Evolutionary conservation across 2,113 vertebrate genomes (phyloP).

Genomic region (Hippocampus guttulatus): DNA sequence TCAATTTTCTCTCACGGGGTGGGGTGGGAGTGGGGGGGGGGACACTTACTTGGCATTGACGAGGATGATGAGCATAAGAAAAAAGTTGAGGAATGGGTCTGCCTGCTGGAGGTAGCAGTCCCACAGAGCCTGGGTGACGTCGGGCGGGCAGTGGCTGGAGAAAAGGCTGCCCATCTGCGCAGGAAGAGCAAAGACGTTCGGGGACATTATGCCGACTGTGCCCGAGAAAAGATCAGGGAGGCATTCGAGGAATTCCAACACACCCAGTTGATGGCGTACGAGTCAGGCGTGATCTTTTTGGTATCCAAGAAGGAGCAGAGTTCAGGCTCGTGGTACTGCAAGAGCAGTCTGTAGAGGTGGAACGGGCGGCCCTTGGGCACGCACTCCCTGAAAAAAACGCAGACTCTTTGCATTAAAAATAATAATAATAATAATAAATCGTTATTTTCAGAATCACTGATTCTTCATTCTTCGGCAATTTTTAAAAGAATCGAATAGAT

Average conservation of each 20-base stretch:
- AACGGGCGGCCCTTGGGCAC: constrained; percentile 89
- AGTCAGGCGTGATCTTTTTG: constrained; percentile 98
- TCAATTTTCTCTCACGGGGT: background rate
- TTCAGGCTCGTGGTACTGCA: constrained; percentile 97
- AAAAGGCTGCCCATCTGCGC: constrained; percentile 91
- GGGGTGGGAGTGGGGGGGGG: too few species aligned
- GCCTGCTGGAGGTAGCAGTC: constrained; percentile 93
- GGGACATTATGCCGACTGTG: constrained; percentile 9
- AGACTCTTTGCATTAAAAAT: background rate
- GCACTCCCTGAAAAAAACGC: constrained; percentile 81
- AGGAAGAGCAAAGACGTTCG: constrained; percentile 8
- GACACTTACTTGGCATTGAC: constrained; percentile 92
- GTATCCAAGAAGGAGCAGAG: constrained; percentile 97
- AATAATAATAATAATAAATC: background rate
- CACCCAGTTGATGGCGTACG: constrained; percentile 94
- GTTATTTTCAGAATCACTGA: too few species aligned
- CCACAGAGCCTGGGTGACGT: constrained; percentile 92
- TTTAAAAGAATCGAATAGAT: too few species aligned
- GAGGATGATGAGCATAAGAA: constrained; percentile 97
- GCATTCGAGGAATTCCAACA: constrained; percentile 21
- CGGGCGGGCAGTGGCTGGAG: constrained; percentile 83
- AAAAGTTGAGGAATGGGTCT: constrained; percentile 97
- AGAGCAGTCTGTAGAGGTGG: constrained; percentile 91
- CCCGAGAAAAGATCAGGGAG: background rate
- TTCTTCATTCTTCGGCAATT: too few species aligned